These are phyloP conservation scores for Rambutsinella grinnellia DNA, from an alignment of 2,888 invertebrate species.

Conservation along the genomic window DNA sequence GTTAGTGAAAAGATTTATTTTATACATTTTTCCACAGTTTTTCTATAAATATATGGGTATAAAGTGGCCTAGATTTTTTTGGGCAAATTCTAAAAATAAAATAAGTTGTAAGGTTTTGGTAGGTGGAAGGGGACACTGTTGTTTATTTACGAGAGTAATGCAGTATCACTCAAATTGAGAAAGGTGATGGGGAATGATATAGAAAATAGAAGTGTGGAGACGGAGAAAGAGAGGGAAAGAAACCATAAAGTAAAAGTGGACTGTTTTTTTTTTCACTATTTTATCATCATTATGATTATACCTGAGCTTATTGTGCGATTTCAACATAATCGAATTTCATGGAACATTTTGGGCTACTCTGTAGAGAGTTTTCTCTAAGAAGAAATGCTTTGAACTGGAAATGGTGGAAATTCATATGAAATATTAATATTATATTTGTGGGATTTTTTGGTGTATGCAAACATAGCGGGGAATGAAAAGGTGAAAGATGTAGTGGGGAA, in stretches of 20 bases:
- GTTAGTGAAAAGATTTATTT: slow-evolving; percentile 1
- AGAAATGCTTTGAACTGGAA: slow-evolving; percentile 32
- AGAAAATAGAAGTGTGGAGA: slow-evolving; percentile 4
- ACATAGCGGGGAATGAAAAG: not conserved
- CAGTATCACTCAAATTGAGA: slow-evolving; percentile 13
- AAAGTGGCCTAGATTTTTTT: slow-evolving; percentile 46
- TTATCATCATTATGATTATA: slow-evolving; percentile 43
- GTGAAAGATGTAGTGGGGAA: not conserved
- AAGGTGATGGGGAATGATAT: not conserved
- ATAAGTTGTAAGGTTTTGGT: slow-evolving; percentile 9
- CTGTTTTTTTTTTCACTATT: slow-evolving; percentile 34
- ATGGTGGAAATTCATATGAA: no score
- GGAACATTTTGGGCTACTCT: slow-evolving; percentile 10
- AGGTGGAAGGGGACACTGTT: not conserved
- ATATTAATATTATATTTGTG: slow-evolving; percentile 8
- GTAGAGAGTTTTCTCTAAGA: not conserved
- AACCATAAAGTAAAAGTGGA: slow-evolving; percentile 24
- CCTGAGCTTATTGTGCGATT: slow-evolving; percentile 46
- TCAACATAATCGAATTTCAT: slow-evolving; percentile 39
- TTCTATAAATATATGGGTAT: slow-evolving; percentile 18
- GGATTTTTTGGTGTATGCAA: slow-evolving; percentile 11
- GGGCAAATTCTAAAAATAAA: slow-evolving; percentile 27
- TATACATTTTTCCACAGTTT: not conserved
- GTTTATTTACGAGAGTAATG: slow-evolving; percentile 11
- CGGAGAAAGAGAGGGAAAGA: slow-evolving; percentile 7